These are phyloP conservation scores for Pterocles gutturalis DNA, from an alignment of 2,113 vertebrate genomes.

Conservation along the genomic window DNA sequence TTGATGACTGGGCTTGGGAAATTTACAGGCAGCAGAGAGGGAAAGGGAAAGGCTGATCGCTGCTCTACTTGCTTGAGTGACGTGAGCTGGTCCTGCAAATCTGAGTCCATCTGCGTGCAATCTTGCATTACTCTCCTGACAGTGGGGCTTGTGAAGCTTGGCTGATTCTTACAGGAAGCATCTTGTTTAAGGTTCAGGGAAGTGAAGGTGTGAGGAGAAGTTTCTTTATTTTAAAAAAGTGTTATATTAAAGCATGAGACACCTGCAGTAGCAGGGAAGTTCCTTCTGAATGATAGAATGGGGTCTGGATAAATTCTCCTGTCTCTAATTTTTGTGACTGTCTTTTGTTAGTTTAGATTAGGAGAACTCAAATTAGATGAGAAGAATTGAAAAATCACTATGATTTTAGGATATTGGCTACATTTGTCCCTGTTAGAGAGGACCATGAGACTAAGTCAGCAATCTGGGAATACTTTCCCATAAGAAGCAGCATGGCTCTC, in stretches of 20 bases:
- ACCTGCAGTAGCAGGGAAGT: not conserved
- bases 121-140: not conserved
- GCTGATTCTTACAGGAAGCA: not conserved
- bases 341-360: not conserved
- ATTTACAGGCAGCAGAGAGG: not conserved
- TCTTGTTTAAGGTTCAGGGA: not conserved
- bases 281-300: not conserved
- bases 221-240: not conserved
- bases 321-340: not conserved
- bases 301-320: not conserved
- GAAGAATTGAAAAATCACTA: not conserved
- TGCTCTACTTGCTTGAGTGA: not conserved
- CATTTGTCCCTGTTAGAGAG: not conserved
- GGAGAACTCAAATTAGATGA: not conserved
- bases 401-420: not conserved
- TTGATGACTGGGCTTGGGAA: not conserved
- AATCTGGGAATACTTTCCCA: not conserved
- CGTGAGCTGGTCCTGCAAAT: not conserved
- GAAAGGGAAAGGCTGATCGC: not conserved
- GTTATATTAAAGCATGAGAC: not conserved
- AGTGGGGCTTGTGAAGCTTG: not conserved
- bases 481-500: not conserved
- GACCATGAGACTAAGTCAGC: not conserved
- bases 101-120: not conserved
- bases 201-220: not conserved